Base-by-base conservation (phyloP, 37 sponge, comb jelly and placozoan species). In the Aphrocallistes beatrix region DNA sequence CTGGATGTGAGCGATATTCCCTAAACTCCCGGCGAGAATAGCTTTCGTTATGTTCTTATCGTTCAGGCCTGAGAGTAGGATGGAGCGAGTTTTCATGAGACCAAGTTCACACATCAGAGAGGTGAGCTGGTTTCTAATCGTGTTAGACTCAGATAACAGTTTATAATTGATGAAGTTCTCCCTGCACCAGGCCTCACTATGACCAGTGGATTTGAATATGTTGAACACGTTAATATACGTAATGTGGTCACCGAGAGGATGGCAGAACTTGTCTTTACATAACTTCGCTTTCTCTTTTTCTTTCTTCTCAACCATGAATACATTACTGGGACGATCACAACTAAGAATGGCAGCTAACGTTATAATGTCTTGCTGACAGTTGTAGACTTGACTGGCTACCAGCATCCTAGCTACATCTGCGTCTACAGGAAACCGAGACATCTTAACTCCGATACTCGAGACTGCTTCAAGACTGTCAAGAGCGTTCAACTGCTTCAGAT, bases 221-320 rank as follows among this genome's bases (percentile, higher is more conserved):
- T 60, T 60, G n/a, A 19, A 60, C 32, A 60, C 75, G 21, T 60
- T 60, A 60, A 60, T 60, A 60, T 60, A 60, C 32, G 75, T 60
- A 8, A 60, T 25, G 34, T 60, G 75, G 75, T 60, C 75, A 21
- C 75, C 75, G 34, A 19, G 10, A 28, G 75, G 75, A 28, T 60
- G 75, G 10, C 28, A 8, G 21, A 60, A 60, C 34, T 60, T 19
- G 1, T 30, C 75, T 60, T 28, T 60, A 3, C 1, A 21, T 30
- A 25, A 6, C 17, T 32, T 13, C 1, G 75, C 75, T 28, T 60
- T 60, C 34, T 60, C 75, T 28, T 30, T 60, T 19, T 19, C n/a
- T 30, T 60, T 60, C 75, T 60, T 60, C 10, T 30, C 75, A 19
- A 60, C 75, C 3, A 60, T 28, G n/a, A 60, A 60, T 28, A 60